Conservation (phyloP, 2,113 vertebrate species). For the Gracilinanus agilis region DNA sequence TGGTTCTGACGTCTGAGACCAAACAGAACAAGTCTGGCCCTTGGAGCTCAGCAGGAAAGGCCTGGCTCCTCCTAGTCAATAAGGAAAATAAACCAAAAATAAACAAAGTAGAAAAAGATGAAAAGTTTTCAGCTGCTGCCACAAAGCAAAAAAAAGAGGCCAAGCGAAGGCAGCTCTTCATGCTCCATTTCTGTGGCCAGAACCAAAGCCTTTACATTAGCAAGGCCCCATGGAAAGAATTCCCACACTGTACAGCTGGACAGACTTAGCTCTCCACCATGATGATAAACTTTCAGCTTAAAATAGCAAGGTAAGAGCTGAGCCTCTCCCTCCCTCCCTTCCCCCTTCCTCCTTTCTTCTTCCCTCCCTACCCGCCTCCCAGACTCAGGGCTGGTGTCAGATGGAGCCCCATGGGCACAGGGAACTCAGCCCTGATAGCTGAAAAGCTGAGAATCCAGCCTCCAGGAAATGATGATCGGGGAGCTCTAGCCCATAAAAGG, state of each 20-base stretch:
- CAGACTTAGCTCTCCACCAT: constrained; percentile 77
- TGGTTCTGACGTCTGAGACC: background rate
- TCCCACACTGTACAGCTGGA: constrained; percentile 67
- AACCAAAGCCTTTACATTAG: background rate
- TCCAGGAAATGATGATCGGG: constrained; percentile 85
- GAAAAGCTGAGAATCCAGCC: constrained; percentile 81
- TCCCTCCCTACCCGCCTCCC: constrained; percentile 5
- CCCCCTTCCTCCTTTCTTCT: too few relatives aligned
- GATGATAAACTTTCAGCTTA: constrained; percentile 83
- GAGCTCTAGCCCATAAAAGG: constrained; percentile 88
- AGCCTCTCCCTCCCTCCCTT: constrained; percentile 52
- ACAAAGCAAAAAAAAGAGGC: background rate
- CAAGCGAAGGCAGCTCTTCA: constrained; percentile 53
- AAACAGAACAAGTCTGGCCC: background rate
- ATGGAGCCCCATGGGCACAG: constrained; percentile 79
- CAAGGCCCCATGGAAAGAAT: constrained; percentile 37
- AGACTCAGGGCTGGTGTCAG: constrained; percentile 80
- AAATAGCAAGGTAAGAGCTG: constrained; percentile 84
- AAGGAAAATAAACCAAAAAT: constrained; percentile 37
- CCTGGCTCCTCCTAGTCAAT: constrained; percentile 20
- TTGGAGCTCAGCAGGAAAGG: constrained; percentile 16
- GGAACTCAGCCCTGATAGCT: constrained; percentile 78
- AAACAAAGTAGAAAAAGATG: background rate
- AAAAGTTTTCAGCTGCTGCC: background rate
- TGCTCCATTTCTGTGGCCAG: constrained; percentile 6